Evolutionary conservation across 2,797 vertebrate species (phyloP), one percentile per base, ranked within the genome.

Genomic region (Notolepis coatsorum): DNA sequence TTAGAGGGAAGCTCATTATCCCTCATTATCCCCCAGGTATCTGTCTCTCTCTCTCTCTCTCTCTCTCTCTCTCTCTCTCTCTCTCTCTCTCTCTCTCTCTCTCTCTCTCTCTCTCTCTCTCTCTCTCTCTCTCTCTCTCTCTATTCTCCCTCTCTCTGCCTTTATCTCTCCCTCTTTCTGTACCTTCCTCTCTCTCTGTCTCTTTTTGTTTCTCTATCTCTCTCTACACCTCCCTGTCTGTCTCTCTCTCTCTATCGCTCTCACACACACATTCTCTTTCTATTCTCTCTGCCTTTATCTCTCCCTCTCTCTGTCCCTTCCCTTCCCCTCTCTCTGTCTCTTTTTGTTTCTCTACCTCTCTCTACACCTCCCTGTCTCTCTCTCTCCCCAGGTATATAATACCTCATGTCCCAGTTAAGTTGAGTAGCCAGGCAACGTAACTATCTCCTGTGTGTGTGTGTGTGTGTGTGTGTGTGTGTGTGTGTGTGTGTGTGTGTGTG

Each of bases 351-450:
- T n/a, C n/a, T n/a, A n/a, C n/a, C n/a, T n/a, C n/a, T n/a, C n/a
- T n/a, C n/a, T n/a, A n/a, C n/a, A n/a, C n/a, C n/a, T n/a, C n/a
- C n/a, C n/a, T n/a, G n/a, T n/a, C n/a, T n/a, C n/a, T n/a, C n/a
- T 12, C 27, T 31, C 28, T 20, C 27, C 20, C 47, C 60, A n/a
- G n/a, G n/a, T n/a, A n/a, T n/a, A n/a, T n/a, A n/a, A n/a, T n/a
- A n/a, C n/a, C 7, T 27, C 38, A 56, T 73, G 74, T 69, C 74
- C 76, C 75, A 27, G 55, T 79, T 77, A 65, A 68, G 21, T 7
- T 20, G 31, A 73, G 78, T 82, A 61, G 76, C 66, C 64, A 33
- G 50, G 79, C 63, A 84, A 84, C 81, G 60, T 3, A 61, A 78
- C 13, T 15, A 65, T 71, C 70, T 63, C 54, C 15, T 47, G 33